Conservation (phyloP, 2,888 invertebrate species). For the Cephalotes varians region DNA sequence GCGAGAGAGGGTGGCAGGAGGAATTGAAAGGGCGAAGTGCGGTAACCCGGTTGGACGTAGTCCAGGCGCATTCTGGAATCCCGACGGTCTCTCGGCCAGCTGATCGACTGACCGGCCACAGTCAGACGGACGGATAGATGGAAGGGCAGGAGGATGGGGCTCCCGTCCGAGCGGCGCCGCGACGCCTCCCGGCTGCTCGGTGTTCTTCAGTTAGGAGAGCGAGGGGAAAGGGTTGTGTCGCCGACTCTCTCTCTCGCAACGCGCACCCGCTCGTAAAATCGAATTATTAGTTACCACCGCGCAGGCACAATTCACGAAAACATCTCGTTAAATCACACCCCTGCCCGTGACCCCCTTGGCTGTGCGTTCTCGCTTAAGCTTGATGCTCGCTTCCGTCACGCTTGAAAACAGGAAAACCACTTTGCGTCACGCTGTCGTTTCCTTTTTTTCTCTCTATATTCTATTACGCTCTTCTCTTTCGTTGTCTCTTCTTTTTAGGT, state of each 20-base stretch:
- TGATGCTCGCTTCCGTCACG: constrained; percentile 11
- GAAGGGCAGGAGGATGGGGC: constrained; percentile 65
- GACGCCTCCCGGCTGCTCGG: constrained; percentile 73
- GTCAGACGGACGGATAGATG: constrained; percentile 52
- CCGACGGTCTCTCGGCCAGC: constrained; percentile 79
- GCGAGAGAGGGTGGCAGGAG: constrained; percentile 50
- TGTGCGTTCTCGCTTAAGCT: constrained; percentile 21
- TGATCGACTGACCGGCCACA: constrained; percentile 78
- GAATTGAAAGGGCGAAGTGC: constrained; percentile 61
- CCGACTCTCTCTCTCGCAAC: constrained; percentile 39
- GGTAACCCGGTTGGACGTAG: constrained; percentile 85
- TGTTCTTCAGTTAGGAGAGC: constrained; percentile 48
- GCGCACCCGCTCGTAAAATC: constrained; percentile 81
- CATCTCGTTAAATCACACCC: constrained; percentile 81
- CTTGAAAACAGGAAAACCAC: constrained; percentile 54
- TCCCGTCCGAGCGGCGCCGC: constrained; percentile 83
- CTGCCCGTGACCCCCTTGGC: constrained; percentile 1
- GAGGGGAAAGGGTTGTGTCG: constrained; percentile 34
- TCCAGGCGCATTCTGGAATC: constrained; percentile 78
- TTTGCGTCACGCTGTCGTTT: constrained; percentile 11
- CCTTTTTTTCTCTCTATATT: not conserved
- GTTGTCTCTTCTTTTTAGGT: not conserved
- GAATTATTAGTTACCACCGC: constrained; percentile 81
- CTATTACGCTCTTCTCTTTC: not conserved
- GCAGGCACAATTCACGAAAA: constrained; percentile 79